Conservation (phyloP, 2,113 vertebrate genomes). For the Clarias macrocephalus region DNA sequence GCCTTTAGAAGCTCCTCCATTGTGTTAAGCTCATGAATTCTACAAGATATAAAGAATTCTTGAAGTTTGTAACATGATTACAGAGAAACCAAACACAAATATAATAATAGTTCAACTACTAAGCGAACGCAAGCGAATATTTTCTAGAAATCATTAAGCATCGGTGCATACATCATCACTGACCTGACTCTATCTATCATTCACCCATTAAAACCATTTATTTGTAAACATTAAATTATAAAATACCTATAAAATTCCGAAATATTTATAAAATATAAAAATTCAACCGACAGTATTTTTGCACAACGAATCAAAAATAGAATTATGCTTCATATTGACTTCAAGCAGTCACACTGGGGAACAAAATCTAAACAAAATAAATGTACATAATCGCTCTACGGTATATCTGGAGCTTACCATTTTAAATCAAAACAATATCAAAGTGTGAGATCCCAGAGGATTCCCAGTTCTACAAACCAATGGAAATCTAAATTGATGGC, state of each 20-base stretch:
- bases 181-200: neutral
- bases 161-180: neutral
- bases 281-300: neutral
- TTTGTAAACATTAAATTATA: no score
- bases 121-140: neutral
- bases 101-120: neutral
- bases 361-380: neutral
- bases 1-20: slow-evolving; percentile 88
- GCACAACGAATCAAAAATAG: neutral
- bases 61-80: no score
- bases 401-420: neutral
- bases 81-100: neutral
- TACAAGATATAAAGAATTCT: slow-evolving; percentile 59
- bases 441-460: neutral
- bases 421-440: neutral
- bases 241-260: no score
- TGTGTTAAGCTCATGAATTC: slow-evolving; percentile 87
- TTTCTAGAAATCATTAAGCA: neutral
- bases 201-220: no score
- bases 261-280: neutral
- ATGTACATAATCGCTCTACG: no score
- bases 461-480: neutral
- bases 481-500: neutral
- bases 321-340: neutral
- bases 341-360: neutral